These are phyloP conservation scores for Agelaius phoeniceus DNA, from an alignment of 2,113 vertebrate species.

Conservation along the genomic window DNA sequence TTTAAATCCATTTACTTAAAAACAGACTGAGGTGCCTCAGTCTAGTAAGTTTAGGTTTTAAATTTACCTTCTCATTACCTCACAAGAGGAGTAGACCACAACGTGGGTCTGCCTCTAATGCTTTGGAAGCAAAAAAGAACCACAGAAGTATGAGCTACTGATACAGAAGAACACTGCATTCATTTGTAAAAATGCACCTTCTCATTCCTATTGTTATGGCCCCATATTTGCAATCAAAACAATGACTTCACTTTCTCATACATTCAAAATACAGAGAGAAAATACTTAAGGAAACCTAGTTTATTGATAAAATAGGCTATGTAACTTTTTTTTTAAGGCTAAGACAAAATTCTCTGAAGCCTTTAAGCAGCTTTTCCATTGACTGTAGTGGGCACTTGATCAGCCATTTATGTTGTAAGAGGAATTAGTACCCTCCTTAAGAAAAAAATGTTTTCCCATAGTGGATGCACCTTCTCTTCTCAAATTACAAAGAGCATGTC, in stretches of 20 bases:
- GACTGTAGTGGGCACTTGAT: neutral
- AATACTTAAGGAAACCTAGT: neutral
- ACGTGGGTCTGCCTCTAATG: neutral
- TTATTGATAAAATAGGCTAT: neutral
- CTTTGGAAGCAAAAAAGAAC: neutral
- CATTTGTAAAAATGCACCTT: neutral
- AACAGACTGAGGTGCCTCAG: neutral
- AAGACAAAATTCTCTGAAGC: neutral
- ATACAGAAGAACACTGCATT: neutral
- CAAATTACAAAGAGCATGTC: slow-evolving; percentile 38
- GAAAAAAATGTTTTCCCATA: slow-evolving; percentile 1
- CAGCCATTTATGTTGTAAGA: neutral
- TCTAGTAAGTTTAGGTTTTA: neutral
- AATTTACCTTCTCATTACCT: neutral
- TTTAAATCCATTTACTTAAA: neutral
- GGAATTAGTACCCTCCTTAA: neutral
- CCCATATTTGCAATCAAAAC: neutral
- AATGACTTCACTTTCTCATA: neutral
- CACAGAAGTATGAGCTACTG: neutral
- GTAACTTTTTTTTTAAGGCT: neutral
- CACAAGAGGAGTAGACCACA: neutral
- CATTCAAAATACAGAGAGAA: neutral
- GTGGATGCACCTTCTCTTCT: neutral
- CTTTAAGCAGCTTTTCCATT: neutral
- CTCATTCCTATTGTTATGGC: neutral